Base-by-base conservation (phyloP, 2,797 vertebrate species). In the Anableps anableps region DNA sequence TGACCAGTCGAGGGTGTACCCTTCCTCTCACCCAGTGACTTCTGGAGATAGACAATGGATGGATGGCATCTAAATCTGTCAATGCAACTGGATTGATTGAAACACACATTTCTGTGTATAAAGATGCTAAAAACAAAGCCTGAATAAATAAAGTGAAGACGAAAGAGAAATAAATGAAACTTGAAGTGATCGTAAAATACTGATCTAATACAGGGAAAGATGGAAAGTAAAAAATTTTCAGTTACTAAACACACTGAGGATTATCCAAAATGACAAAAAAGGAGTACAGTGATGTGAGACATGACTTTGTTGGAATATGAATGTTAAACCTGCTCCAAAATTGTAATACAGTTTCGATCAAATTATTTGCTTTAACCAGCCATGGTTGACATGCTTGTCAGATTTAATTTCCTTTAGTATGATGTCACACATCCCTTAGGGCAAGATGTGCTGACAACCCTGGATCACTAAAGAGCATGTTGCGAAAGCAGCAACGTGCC, bases 371-470 rank as follows among this genome's bases (percentile, higher is more conserved):
- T 82, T 82, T 88, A 88, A 90, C 83, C 86, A 83, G 83, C 64
- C 21, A 11, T 41, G 36, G 7, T 41, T 38, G 4, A 68, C 21
- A 41, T 53, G 81, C 85, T 88, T 19, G 60, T 34, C 34, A 21
- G 76, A 75, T 87, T 91, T 88, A 38, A 89, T 90, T 64, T 90
- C 85, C 85, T 87, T 26, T 76, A 58, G 77, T 23, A 87, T 93
- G 91, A 94, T 85, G 87, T 94, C 90, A 94, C 91, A 5, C 71
- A 13, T 88, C 75, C 89, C 80, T 80, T 51, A 79, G 83, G 78
- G 34, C 0, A 29, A 88, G 80, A 78, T 76, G 64, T 79, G 83
- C 87, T 89, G 87, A 91, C 90, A 78, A 76, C 74, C 75, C 77
- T 21, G 70, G 50, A 89, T 91, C 90, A 91, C 86, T 88, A 89